These are phyloP conservation scores for Ectemnius cavifrons DNA, from an alignment of 2,888 invertebrate species.

Conservation along the genomic window DNA sequence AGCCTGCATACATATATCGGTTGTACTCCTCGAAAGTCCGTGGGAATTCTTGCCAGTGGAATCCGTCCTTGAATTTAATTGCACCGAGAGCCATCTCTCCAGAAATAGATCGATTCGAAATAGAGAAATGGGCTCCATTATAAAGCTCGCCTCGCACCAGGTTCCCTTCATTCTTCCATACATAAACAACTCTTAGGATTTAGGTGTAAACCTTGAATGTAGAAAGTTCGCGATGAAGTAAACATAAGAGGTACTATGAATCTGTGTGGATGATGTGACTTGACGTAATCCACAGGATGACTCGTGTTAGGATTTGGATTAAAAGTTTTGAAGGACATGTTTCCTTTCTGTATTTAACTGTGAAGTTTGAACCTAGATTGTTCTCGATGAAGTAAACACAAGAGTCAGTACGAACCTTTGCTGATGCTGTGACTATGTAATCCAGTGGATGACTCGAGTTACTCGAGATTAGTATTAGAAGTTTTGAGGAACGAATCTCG, in stretches of 20 bases:
- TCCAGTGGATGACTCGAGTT: too few relatives aligned
- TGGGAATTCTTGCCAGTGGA: slow-evolving; percentile 39
- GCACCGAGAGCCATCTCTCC: slow-evolving; percentile 1
- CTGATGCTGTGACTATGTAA: not conserved
- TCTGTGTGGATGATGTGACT: not conserved
- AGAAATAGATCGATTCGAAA: slow-evolving; percentile 5
- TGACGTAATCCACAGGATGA: not conserved
- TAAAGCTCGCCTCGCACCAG: not conserved
- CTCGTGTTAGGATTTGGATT: too few relatives aligned
- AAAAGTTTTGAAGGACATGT: too few relatives aligned
- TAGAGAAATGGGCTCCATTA: slow-evolving; percentile 10
- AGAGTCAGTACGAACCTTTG: not conserved
- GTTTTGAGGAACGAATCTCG: not conserved
- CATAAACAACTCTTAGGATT: not conserved
- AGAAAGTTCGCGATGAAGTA: not conserved
- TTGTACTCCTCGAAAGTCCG: slow-evolving; percentile 36
- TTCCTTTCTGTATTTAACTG: not conserved
- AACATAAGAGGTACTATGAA: not conserved
- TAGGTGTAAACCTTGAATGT: not conserved
- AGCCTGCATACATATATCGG: slow-evolving; percentile 24
- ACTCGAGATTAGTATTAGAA: too few relatives aligned
- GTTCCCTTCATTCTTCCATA: not conserved
- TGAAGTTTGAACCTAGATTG: not conserved
- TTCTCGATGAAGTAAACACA: not conserved
- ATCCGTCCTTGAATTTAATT: slow-evolving; percentile 59